Evolutionary conservation across 1,140 invertebrate genomes (phyloP).

Genomic region (Aradophagus sp.): DNA sequence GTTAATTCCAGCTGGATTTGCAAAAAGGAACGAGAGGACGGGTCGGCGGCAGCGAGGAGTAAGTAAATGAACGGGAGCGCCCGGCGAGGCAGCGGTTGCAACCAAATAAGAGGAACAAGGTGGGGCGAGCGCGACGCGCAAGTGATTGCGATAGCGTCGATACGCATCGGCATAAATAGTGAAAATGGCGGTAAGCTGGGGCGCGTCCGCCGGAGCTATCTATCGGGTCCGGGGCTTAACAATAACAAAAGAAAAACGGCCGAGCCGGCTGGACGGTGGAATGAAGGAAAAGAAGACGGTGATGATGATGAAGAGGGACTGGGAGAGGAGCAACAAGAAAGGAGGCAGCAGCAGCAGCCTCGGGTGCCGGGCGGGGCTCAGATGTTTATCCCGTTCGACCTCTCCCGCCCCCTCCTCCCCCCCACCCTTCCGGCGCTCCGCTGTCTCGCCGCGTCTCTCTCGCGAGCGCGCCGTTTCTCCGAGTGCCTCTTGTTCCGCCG

Average conservation of each 20-base stretch:
- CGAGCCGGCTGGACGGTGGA: conserved; percentile 41
- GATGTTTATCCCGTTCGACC: conserved; percentile 75
- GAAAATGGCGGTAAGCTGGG: conserved; percentile 41
- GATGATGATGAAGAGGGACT: conserved; percentile 63
- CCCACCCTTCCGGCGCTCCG: conserved; percentile 55
- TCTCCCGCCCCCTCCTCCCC: conserved; percentile 62
- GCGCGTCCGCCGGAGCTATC: conserved; percentile 9
- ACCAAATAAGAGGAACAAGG: conserved; percentile 29
- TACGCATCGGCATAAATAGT: conserved; percentile 54
- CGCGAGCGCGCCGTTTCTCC: conserved; percentile 35
- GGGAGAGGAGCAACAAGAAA: conserved; percentile 66
- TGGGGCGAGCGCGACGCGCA: conserved; percentile 47
- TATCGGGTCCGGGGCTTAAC: conserved; percentile 27
- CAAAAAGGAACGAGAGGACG: conserved; percentile 7
- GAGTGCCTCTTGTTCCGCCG: conserved; percentile 29
- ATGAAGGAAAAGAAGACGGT: conserved; percentile 58
- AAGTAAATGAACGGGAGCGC: conserved; percentile 46
- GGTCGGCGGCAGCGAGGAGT: conserved; percentile 1
- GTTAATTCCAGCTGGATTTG: conserved; percentile 16
- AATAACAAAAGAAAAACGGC: conserved; percentile 50
- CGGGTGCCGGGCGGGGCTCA: conserved; percentile 74
- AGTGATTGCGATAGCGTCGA: conserved; percentile 52
- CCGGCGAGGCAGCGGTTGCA: conserved; percentile 20
- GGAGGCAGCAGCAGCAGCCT: conserved; percentile 64
- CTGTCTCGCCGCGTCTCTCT: conserved; percentile 45